Percentiles rank a stretch among this genome's conserved stretches.
These are phyloP conservation scores for Lepus timidus DNA, from an alignment of 2,113 vertebrate genomes.

Conservation along the genomic window DNA sequence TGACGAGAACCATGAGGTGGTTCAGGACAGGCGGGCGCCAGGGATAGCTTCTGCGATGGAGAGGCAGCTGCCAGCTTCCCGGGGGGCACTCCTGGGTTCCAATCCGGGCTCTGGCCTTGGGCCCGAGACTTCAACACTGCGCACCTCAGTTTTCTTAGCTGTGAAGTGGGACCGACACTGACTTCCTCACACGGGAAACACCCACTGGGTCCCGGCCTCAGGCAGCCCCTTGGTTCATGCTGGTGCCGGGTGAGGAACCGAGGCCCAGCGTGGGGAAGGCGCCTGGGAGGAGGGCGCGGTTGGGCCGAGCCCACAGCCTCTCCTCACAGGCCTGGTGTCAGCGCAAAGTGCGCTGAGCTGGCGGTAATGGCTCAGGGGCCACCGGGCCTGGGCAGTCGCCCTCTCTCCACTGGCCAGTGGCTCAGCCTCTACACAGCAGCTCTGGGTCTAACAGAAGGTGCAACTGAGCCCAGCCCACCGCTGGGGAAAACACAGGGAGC, in stretches of 20 bases:
- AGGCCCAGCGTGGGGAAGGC: background rate
- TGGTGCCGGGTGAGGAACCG: background rate
- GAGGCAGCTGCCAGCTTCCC: background rate
- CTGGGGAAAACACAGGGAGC: too few relatives aligned
- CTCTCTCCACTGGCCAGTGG: background rate
- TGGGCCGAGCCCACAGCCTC: background rate
- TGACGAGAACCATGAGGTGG: background rate
- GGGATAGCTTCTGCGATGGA: background rate
- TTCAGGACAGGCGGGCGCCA: background rate
- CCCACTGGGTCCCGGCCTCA: background rate
- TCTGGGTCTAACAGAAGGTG: too few relatives aligned
- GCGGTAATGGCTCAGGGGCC: background rate
- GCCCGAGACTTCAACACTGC: background rate
- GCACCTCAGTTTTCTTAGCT: background rate
- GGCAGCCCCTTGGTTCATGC: rapidly evolving
- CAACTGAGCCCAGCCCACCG: too few relatives aligned
- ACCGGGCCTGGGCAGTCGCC: background rate
- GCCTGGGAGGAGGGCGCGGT: background rate
- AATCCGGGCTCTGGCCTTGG: background rate
- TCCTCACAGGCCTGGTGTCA: background rate
- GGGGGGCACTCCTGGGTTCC: background rate
- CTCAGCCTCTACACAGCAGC: background rate
- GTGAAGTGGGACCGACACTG: background rate
- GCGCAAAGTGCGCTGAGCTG: too few relatives aligned
- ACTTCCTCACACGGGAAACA: too few relatives aligned